Evolutionary conservation across 2,888 invertebrate species (phyloP).

Genomic region (Limnephilus marmoratus): DNA sequence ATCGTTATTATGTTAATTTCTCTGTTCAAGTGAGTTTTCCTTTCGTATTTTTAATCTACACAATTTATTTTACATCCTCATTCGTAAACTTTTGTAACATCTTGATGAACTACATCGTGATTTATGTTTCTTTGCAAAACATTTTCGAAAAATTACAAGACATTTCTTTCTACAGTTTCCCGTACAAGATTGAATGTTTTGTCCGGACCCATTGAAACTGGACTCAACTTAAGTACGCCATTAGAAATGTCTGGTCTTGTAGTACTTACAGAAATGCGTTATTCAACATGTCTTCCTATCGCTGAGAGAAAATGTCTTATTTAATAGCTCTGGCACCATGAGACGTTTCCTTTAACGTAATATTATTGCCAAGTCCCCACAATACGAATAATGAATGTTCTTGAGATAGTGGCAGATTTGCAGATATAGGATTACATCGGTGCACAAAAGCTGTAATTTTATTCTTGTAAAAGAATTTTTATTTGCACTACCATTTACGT

Average conservation of each 20-base stretch:
- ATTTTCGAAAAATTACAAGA: not conserved
- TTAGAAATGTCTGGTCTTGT: not conserved
- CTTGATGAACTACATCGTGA: not conserved
- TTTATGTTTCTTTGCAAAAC: not conserved
- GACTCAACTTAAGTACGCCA: not conserved
- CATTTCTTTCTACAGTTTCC: not conserved
- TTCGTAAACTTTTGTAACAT: not conserved
- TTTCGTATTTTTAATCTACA: not conserved
- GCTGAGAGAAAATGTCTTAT: not conserved
- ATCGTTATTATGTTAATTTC: too few species aligned
- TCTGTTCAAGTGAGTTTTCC: not conserved
- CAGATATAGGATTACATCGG: not conserved
- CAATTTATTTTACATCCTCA: not conserved
- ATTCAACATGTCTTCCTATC: not conserved
- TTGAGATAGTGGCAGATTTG: not conserved
- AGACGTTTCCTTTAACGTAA: not conserved
- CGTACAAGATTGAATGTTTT: not conserved
- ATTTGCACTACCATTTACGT: not conserved
- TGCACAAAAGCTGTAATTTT: not conserved
- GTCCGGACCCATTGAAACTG: not conserved
- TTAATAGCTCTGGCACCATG: not conserved
- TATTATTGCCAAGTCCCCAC: not conserved
- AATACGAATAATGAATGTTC: not conserved
- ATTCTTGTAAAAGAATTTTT: not conserved
- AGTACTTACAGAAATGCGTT: not conserved